Evolutionary conservation across 2,888 invertebrate genomes (phyloP).

Genomic region (Panopea generosa): DNA sequence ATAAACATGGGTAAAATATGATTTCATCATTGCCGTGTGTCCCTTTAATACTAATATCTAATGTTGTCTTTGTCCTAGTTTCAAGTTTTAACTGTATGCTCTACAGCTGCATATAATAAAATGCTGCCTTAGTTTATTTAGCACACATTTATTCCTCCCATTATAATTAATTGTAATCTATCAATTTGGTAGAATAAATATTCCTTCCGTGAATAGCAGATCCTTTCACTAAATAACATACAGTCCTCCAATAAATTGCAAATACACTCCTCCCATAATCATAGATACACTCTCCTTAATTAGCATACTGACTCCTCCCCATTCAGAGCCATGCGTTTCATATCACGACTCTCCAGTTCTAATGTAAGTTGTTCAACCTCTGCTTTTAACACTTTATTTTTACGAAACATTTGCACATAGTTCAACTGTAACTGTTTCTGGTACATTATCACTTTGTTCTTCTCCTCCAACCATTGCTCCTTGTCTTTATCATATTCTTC

Average conservation of each 20-base stretch:
- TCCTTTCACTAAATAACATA: too few relatives aligned
- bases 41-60: too few relatives aligned
- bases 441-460: constrained; percentile 92
- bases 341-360: constrained; percentile 83
- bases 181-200: too few relatives aligned
- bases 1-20: too few relatives aligned
- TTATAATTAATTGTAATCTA: too few relatives aligned
- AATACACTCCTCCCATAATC: neutral
- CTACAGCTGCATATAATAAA: too few relatives aligned
- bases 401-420: constrained; percentile 94
- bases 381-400: constrained; percentile 91
- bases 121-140: too few relatives aligned
- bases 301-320: constrained; percentile 81
- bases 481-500: constrained; percentile 89
- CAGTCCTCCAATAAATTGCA: neutral
- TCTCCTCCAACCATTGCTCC: constrained; percentile 93
- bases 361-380: constrained; percentile 89
- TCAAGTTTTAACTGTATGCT: too few relatives aligned
- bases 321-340: constrained; percentile 79
- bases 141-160: too few relatives aligned
- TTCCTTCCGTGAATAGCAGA: too few relatives aligned
- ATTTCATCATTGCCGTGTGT: too few relatives aligned
- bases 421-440: constrained; percentile 94
- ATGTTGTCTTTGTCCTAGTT: too few relatives aligned
- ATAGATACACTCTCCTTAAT: constrained; percentile 6